Base-by-base conservation (phyloP, 2,113 vertebrate species). In the Hemiprocne comata region DNA sequence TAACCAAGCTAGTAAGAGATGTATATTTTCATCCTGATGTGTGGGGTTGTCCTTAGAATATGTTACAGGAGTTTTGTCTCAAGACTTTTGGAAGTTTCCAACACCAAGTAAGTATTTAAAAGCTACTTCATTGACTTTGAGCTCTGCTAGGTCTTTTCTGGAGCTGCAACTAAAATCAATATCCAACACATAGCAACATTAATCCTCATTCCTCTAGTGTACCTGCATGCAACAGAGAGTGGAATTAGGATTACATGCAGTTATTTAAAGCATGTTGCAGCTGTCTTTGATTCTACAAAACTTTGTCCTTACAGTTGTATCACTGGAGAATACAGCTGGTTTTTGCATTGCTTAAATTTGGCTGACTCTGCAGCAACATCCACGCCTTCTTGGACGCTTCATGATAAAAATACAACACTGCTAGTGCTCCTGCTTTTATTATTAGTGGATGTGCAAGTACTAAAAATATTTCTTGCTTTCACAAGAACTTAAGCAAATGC, bases 301-400 rank as follows among this genome's bases (percentile, higher is more conserved):
- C 34, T 89, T 70, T 66, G 44, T 89, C 71, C 17, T 53, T 82
- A 58, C 3, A 55, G 42, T 24, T 77, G 42, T 74, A 44, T 58
- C 76, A 60, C 87, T 94, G 82, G 75, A 65, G 34, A 89, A 42
- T 66, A 82, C 90, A 87, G 72, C 85, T 97, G 94, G 17, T 84
- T 87, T 95, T 90, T 84, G 79, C 79, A 71, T 86, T 96, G 82
- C 75, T 90, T 76, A 79, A 85, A 77, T 76, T 48, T 84, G 87
- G 75, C 87, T 88, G 67, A 70, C 51, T 72, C 53, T 84, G 72
- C 60, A 88, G 61, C 57, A 91, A 16, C 55, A 78, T 92, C 69
- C 76, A 92, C 83, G 57, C 69, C 57, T 72, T 87, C 78, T 75
- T 96, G 90, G 92, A 93, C 3, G 6, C 38, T 60, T 78, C 28